These are phyloP conservation scores for Hippocampus comes DNA, from an alignment of 2,113 vertebrate genomes.

Conservation along the genomic window DNA sequence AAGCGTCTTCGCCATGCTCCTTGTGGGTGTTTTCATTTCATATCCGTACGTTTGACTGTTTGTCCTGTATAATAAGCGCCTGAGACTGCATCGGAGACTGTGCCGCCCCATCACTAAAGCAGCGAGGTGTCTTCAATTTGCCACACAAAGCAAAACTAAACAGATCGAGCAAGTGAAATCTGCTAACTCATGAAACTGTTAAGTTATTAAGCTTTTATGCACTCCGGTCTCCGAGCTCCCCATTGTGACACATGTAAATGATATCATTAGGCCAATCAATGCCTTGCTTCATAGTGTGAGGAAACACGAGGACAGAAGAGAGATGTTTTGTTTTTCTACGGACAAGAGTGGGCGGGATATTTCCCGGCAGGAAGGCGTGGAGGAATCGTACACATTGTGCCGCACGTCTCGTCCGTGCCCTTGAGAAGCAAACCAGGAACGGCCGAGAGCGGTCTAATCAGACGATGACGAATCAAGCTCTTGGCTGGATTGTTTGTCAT, in stretches of 20 bases:
- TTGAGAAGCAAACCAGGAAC: constrained; percentile 44
- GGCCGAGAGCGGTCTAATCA: constrained; percentile 52
- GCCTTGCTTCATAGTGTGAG: constrained; percentile 4
- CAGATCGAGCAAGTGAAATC: no score
- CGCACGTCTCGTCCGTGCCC: constrained; percentile 35
- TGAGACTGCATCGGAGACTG: no score
- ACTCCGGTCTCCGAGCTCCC: constrained; percentile 14
- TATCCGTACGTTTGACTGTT: no score
- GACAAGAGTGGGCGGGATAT: constrained; percentile 7
- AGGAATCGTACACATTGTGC: constrained; percentile 17
- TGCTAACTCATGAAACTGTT: no score
- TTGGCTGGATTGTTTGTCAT: constrained; percentile 66
- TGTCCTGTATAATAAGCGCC: no score
- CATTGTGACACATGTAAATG: constrained; percentile 20
- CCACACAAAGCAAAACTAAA: not conserved
- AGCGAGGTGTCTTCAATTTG: no score
- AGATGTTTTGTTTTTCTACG: constrained; percentile 3
- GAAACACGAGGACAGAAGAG: not conserved
- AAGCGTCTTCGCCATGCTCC: no score
- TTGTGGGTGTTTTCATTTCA: no score
- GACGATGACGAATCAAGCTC: constrained; percentile 59
- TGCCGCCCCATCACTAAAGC: no score
- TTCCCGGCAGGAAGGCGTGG: constrained; percentile 10
- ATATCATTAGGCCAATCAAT: constrained; percentile 25
- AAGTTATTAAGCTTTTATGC: not conserved